Evolutionary conservation across 2,113 vertebrate species (phyloP).

Genomic region (Corythornis madagascariensis): DNA sequence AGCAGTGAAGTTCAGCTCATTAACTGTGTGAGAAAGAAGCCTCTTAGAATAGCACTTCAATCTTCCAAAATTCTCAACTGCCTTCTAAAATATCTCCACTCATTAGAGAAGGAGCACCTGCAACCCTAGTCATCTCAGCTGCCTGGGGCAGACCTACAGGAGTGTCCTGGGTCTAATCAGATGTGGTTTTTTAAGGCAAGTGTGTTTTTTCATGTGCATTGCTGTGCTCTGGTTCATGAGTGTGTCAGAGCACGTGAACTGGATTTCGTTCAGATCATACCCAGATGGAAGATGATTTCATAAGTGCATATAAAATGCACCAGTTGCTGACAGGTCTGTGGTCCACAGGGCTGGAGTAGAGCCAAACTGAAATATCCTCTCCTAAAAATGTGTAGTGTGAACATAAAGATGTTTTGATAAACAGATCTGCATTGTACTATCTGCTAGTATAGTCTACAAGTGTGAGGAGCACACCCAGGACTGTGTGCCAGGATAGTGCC

Average conservation of each 20-base stretch:
- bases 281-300: background rate
- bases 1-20: background rate
- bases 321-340: background rate
- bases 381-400: rapidly evolving
- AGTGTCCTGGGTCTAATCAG: background rate
- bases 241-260: background rate
- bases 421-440: background rate
- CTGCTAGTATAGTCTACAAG: background rate
- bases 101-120: background rate
- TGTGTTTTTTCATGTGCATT: background rate
- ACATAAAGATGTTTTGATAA: background rate
- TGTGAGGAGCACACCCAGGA: background rate
- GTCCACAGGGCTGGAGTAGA: background rate
- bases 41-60: background rate
- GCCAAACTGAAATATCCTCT: background rate
- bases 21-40: background rate
- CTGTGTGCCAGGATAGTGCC: background rate
- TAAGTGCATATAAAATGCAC: background rate
- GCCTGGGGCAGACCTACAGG: background rate
- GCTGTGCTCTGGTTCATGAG: background rate
- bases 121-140: background rate
- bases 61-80: background rate
- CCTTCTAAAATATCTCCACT: background rate
- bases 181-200: background rate
- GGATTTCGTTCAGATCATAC: background rate